Evolutionary conservation across 2,888 invertebrate species (phyloP).

Genomic region (Lithophane ornitopus): DNA sequence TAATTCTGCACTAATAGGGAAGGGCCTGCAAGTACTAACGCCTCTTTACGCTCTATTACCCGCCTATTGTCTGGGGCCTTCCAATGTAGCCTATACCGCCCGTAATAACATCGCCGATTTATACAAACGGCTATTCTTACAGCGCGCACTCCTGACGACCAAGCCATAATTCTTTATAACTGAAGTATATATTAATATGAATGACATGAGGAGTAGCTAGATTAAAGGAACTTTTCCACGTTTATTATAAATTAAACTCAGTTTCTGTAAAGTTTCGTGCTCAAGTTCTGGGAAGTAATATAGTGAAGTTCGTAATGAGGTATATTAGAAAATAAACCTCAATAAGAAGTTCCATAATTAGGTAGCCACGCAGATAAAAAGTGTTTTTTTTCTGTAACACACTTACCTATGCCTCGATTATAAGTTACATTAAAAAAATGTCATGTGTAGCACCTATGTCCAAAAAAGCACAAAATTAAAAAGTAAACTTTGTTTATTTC

Average conservation of each 20-base stretch:
- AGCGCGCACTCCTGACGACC: constrained; percentile 10
- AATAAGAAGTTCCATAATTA: too few species aligned
- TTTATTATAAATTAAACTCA: constrained; percentile 21
- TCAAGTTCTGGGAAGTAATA: neutral
- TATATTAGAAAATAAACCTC: too few species aligned
- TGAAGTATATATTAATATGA: constrained; percentile 43
- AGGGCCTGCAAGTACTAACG: constrained; percentile 28
- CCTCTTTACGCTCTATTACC: constrained; percentile 60
- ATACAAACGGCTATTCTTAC: constrained; percentile 38
- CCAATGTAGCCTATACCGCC: constrained; percentile 60
- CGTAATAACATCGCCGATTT: constrained; percentile 51
- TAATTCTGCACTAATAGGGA: constrained; percentile 28
- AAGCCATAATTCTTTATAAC: constrained; percentile 34
- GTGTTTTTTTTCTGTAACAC: neutral
- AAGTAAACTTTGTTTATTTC: neutral
- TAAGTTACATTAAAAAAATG: neutral
- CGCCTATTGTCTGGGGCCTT: constrained; percentile 53
- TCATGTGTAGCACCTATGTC: neutral
- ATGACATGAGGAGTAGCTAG: constrained; percentile 34
- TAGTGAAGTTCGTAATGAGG: neutral
- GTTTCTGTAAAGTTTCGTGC: constrained; percentile 17
- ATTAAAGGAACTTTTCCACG: constrained; percentile 31
- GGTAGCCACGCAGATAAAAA: too few species aligned
- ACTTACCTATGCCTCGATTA: too few species aligned
- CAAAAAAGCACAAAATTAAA: neutral